phyloP scores from a whole-genome alignment of 2,113 vertebrate species.

The Pelobates fuscus region DNA sequence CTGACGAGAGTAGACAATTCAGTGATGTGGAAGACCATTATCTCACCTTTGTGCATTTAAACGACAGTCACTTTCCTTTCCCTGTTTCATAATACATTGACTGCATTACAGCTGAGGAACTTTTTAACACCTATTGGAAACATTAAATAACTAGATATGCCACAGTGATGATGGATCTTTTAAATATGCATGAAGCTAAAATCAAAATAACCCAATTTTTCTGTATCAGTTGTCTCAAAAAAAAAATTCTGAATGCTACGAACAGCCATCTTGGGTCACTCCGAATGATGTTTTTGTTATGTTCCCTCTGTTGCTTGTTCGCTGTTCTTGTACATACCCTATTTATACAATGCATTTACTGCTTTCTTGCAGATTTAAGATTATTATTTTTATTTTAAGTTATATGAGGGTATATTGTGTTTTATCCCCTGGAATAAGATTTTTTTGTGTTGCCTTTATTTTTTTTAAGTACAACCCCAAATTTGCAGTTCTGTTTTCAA shows the following conservation, averaged over 20 bases:
- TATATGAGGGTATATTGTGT: no score
- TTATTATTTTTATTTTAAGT: no score
- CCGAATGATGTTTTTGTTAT: no score
- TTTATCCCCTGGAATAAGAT: no score
- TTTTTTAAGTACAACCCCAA: no score
- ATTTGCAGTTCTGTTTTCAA: no score
- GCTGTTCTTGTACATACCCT: no score
- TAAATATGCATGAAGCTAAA: conserved; percentile 64
- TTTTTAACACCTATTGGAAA: conserved; percentile 76
- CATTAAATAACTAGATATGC: conserved; percentile 61
- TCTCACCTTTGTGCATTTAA: conserved; percentile 83
- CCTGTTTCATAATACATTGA: conserved; percentile 80
- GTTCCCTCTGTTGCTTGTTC: no score
- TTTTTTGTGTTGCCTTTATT: no score
- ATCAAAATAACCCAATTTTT: conserved; percentile 43
- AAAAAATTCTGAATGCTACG: conserved; percentile 21
- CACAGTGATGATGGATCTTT: conserved; percentile 65
- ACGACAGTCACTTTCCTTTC: conserved; percentile 72
- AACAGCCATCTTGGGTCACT: conserved; percentile 18
- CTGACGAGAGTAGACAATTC: conserved; percentile 78
- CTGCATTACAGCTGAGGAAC: conserved; percentile 70
- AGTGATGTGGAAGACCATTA: conserved; percentile 83
- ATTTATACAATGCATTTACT: no score
- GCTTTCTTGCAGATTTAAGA: no score
- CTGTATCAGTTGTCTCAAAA: conserved; percentile 33